phyloP scores from a whole-genome alignment of 2,113 vertebrate species.

The Otus sunia region DNA sequence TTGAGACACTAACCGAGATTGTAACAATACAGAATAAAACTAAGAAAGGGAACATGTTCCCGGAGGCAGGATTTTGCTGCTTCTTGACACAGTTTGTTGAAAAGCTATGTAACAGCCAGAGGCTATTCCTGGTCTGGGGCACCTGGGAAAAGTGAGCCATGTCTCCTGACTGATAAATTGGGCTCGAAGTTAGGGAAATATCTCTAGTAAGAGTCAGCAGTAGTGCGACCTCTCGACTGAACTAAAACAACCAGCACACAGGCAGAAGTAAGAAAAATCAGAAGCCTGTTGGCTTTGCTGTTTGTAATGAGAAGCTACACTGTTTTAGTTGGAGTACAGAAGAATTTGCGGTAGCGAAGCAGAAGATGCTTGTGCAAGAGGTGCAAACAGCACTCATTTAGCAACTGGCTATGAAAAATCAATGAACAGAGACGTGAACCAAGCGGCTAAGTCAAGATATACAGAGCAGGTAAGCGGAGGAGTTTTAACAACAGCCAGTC shows the following conservation, averaged over 20 bases:
- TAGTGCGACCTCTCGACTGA: conserved; percentile 34
- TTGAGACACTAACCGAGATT: neutral
- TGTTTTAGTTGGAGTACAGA: conserved; percentile 7
- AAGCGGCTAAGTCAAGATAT: conserved; percentile 46
- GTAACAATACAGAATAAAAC: conserved; percentile 39
- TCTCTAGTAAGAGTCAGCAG: conserved; percentile 8
- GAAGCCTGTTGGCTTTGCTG: conserved; percentile 22
- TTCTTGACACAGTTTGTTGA: conserved; percentile 72
- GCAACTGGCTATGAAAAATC: conserved; percentile 51
- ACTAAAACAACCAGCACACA: conserved; percentile 19
- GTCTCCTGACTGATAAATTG: conserved; percentile 69
- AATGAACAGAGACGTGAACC: conserved; percentile 28
- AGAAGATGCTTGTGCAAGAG: conserved; percentile 27
- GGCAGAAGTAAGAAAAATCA: neutral
- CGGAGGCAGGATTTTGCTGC: conserved; percentile 66
- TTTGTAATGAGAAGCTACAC: conserved; percentile 19
- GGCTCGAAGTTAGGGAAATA: conserved; percentile 61
- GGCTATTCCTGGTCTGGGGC: conserved; percentile 71
- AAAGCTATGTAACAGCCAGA: conserved; percentile 64
- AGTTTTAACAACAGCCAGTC: conserved; percentile 52
- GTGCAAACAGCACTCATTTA: conserved; percentile 38
- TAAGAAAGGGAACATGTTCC: conserved; percentile 50
- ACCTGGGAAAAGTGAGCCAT: conserved; percentile 65
- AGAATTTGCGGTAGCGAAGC: conserved; percentile 23
- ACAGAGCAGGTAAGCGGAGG: conserved; percentile 47